phyloP scores from a whole-genome alignment of 2,888 invertebrate species.

The Leptinotarsa rubiginosa region DNA sequence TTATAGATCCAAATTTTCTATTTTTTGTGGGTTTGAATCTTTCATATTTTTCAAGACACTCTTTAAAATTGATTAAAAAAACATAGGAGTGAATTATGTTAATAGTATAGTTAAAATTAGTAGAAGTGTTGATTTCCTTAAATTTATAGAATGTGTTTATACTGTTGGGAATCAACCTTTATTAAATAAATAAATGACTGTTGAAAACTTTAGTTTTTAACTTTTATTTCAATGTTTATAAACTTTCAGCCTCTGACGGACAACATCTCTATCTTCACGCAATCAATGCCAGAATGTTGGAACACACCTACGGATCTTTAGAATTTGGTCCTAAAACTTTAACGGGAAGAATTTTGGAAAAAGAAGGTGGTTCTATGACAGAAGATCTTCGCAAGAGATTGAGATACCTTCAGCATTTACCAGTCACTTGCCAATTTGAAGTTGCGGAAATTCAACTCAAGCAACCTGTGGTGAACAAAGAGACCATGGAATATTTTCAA shows the following conservation, averaged over 20 bases:
- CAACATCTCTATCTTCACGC: slow-evolving; percentile 93
- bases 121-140: no score
- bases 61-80: no score
- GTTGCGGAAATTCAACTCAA: slow-evolving; percentile 88
- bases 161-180: no score
- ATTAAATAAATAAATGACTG: no score
- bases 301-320: slow-evolving; percentile 85
- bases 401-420: slow-evolving; percentile 86
- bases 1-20: no score
- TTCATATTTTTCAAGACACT: no score
- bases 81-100: no score
- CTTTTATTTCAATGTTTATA: neutral
- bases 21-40: no score
- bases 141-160: no score
- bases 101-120: no score
- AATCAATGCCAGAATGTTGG: slow-evolving; percentile 89
- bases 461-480: slow-evolving; percentile 77
- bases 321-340: slow-evolving; percentile 81
- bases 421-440: slow-evolving; percentile 90
- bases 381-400: slow-evolving; percentile 82
- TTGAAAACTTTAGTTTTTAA: no score
- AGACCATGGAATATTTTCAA: slow-evolving; percentile 77
- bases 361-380: slow-evolving; percentile 86
- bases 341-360: slow-evolving; percentile 84
- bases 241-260: slow-evolving; percentile 82